Conservation (phyloP, 2,113 vertebrate genomes). For the Formicarius rufipectus region DNA sequence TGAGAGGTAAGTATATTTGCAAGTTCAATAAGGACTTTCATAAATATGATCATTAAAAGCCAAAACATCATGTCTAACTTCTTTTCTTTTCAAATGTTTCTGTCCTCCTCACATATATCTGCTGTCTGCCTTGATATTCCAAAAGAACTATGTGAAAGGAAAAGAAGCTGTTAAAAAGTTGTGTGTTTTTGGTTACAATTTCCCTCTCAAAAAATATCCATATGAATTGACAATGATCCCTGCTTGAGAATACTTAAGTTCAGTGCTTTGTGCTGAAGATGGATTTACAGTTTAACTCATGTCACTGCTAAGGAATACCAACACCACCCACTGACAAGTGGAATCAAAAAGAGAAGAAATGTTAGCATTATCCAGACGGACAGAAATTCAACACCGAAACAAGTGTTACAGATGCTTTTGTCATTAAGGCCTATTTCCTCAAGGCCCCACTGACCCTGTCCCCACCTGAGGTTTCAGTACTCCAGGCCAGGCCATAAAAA, state of each 20-base stretch:
- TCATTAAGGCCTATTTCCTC: background rate
- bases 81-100: background rate
- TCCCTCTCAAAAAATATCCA: background rate
- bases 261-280: background rate
- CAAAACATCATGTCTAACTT: background rate
- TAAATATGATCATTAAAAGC: background rate
- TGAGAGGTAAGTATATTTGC: background rate
- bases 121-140: background rate
- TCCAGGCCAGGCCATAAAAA: background rate
- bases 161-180: background rate
- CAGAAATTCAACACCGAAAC: background rate
- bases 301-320: background rate
- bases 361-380: background rate
- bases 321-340: background rate
- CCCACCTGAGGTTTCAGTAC: background rate
- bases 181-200: background rate
- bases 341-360: constrained; percentile 5
- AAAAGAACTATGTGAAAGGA: background rate
- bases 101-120: background rate
- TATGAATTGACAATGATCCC: background rate
- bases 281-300: background rate
- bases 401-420: background rate
- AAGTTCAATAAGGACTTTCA: background rate
- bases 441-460: background rate
- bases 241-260: background rate